Base-by-base conservation (phyloP, 2,888 invertebrate species). In the Temnothorax unifasciatus region DNA sequence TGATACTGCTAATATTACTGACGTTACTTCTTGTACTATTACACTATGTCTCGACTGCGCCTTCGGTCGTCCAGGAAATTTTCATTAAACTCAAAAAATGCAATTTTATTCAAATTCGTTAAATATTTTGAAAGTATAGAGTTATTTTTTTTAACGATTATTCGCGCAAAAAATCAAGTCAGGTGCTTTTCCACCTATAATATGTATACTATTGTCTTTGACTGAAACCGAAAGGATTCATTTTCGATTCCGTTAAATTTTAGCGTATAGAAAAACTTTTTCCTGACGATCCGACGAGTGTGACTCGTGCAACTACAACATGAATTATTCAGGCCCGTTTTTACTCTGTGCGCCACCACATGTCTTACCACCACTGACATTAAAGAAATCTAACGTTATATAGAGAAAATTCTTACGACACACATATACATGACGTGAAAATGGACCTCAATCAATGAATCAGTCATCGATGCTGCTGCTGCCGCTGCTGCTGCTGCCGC, bases 401-500 rank as follows among this genome's bases (percentile, higher is more conserved):
- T 21, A 50, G 34, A 13, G 11, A n/a, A 41, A 25, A 73, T 73
- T 47, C 18, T 21, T 34, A 69, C 13, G 13, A n/a, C 34, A 64
- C 41, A 64, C 13, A 25, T 57, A 47, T 47, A 25, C 59, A 59
- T 25, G 18, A 11, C 44, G 44, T 59, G 47, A 59, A 71, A 71
- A 61, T 61, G 59, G n/a, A 34, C 29, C 73, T 73, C n/a, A n/a
- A 47, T 8, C 21, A 71, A 79, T 69, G 44, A 79, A 79, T 79
- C 59, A 79, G 47, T 79, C 82, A 82, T 87, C 71, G 88, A 83
- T 79, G 87, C 83, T 61, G 47, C 57, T 88, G 88, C 89, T 87
- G 75, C 63, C 63, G 88, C 87, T 87, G 86, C 86, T 81, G 89
- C 89, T 88, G 82, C 3, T 34, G 0, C 83, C 86, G 38, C 87